Conservation (phyloP, 2,113 vertebrate genomes). For the Choloepus hoffmanni region DNA sequence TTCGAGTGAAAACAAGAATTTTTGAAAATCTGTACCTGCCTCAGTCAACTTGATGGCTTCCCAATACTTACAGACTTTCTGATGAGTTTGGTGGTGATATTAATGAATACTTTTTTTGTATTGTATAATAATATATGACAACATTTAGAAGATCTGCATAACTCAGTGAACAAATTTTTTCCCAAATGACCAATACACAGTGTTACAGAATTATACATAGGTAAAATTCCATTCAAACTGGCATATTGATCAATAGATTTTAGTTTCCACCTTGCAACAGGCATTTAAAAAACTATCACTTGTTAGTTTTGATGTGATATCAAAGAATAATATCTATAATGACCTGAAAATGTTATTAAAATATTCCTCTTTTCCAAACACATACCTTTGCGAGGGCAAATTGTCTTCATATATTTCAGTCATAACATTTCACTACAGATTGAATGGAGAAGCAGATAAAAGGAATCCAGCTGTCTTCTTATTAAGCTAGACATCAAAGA, state of each 20-base stretch:
- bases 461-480: conserved; percentile 23
- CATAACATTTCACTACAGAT: background rate
- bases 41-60: conserved; percentile 2
- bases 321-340: conserved; percentile 41
- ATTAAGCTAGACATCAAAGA: background rate
- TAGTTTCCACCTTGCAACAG: background rate
- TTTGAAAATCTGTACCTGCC: background rate
- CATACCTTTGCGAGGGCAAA: conserved; percentile 1
- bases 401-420: conserved; percentile 35
- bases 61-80: conserved; percentile 11
- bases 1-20: conserved; percentile 38
- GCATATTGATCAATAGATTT: conserved; percentile 20
- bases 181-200: background rate
- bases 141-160: conserved; percentile 51
- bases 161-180: conserved; percentile 19
- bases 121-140: conserved; percentile 32
- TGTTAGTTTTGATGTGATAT: background rate
- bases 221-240: conserved; percentile 19
- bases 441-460: background rate
- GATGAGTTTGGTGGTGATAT: background rate
- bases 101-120: conserved; percentile 38
- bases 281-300: conserved; percentile 13
- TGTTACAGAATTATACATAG: conserved; percentile 6
- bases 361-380: conserved; percentile 16
- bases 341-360: conserved; percentile 28